Evolutionary conservation across 2,888 invertebrate genomes (phyloP).

Genomic region (Macrosoma leucophasiata): DNA sequence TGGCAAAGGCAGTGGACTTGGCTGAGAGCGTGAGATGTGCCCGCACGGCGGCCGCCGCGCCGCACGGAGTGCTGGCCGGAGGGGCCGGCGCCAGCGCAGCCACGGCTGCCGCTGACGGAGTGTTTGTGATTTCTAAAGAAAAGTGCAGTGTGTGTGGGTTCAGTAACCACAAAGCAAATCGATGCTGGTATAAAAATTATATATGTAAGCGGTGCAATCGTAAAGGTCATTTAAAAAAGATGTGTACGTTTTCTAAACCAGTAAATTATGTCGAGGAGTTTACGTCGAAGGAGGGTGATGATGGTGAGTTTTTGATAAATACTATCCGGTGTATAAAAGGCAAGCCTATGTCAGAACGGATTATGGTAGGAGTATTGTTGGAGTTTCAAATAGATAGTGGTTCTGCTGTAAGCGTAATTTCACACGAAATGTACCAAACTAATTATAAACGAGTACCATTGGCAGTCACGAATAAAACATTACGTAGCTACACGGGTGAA

Average conservation of each 20-base stretch:
- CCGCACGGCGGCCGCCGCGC: constrained; percentile 5
- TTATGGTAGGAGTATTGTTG: constrained; percentile 13
- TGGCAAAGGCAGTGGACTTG: constrained; percentile 12
- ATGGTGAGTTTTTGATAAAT: constrained; percentile 21
- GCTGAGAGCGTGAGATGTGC: constrained; percentile 13
- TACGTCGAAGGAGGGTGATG: constrained; percentile 9
- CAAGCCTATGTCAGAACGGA: constrained; percentile 18
- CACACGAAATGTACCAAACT: constrained; percentile 9
- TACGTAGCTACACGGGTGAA: constrained; percentile 17
- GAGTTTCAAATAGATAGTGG: constrained; percentile 23
- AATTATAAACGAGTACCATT: constrained; percentile 16
- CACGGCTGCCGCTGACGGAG: too few relatives aligned
- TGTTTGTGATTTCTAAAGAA: too few relatives aligned
- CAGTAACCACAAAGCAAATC: too few relatives aligned
- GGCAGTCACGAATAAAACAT: constrained; percentile 12
- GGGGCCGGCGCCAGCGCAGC: background rate
- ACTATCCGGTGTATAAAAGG: constrained; percentile 17
- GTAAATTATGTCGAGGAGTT: constrained; percentile 17
- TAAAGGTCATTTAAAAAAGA: too few relatives aligned
- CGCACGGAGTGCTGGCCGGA: background rate
- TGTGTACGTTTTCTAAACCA: too few relatives aligned
- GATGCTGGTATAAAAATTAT: too few relatives aligned
- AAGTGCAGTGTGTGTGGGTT: too few relatives aligned
- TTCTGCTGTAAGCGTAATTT: constrained; percentile 21
- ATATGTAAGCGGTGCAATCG: too few relatives aligned